Evolutionary conservation across 2,888 invertebrate genomes (phyloP), one percentile per base, ranked within the genome.

Genomic region (Pammene fasciana): DNA sequence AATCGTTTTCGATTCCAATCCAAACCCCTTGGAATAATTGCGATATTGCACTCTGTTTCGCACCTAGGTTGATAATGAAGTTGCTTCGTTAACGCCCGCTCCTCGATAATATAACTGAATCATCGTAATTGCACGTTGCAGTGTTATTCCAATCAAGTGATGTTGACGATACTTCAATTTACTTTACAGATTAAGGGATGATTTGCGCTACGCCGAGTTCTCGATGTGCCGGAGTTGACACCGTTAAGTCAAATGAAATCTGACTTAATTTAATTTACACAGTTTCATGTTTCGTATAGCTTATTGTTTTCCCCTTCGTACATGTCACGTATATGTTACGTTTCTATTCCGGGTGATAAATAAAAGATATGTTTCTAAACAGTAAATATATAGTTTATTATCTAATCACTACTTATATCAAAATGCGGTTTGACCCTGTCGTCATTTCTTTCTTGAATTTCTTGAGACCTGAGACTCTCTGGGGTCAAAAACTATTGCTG

Each of bases 71-170:
- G 43, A 43, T 56, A 62, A 62, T 62, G 56, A 62, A 62, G 48
- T 41, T 36, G 56, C 48, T 68, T 62, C 62, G 62, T 68, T 62
- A 62, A 62, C 46, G 45, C 16, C 50, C 34, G 56, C 62, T 50
- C 36, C 46, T 54, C 41, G 62, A 68, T 64, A 68, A 64, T 50
- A 68, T 64, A 57, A 36, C 50, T 41, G 48, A 68, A 62, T 41
- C 41, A 56, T 26, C 52, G 48, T 62, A 34, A 18, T 38, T 61
- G 50, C 48, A 38, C 50, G 36, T 48, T 50, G 38, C 48, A 61
- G 16, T 61, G 38, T 50, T 52, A 62, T 52, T 62, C n/a, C 52
- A 41, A 41, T 62, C 50, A 18, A 38, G 38, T 41, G 38, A 50
- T 50, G 41, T 18, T 61, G 36, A 48, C 26, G 14, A 7, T 48